Percentiles rank a stretch among this genome's conserved stretches.
These are phyloP conservation scores for Monochamus saltuarius DNA, from an alignment of 1,140 invertebrate genomes.

Conservation along the genomic window DNA sequence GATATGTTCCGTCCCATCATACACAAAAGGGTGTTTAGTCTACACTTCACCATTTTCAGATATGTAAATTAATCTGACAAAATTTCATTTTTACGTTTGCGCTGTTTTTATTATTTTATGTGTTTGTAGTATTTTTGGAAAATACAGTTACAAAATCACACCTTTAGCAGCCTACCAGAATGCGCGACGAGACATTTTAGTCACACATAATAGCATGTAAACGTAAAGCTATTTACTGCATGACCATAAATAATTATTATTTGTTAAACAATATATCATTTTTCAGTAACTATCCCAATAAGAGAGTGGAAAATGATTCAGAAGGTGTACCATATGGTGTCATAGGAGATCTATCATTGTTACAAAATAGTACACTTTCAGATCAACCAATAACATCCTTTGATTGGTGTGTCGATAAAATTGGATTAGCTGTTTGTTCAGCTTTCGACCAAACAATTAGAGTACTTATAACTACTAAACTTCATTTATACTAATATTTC, in stretches of 20 bases:
- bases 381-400: slow-evolving; percentile 87
- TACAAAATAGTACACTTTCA: slow-evolving; percentile 80
- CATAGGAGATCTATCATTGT: slow-evolving; percentile 68
- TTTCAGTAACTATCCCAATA: slow-evolving; percentile 80
- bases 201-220: too few relatives aligned
- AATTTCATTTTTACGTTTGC: too few relatives aligned
- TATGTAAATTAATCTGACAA: too few relatives aligned
- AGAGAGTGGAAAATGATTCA: slow-evolving; percentile 65
- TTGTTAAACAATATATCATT: slow-evolving; percentile 16
- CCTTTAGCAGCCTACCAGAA: too few relatives aligned
- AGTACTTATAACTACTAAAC: slow-evolving; percentile 85
- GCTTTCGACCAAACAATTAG: slow-evolving; percentile 92
- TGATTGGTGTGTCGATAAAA: slow-evolving; percentile 90
- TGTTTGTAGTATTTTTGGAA: too few relatives aligned
- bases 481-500: slow-evolving; percentile 60
- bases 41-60: too few relatives aligned
- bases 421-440: slow-evolving; percentile 83
- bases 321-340: slow-evolving; percentile 75
- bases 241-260: slow-evolving; percentile 6
- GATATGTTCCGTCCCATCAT: too few relatives aligned
- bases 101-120: too few relatives aligned
- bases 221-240: slow-evolving; percentile 12
- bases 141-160: too few relatives aligned
- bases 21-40: too few relatives aligned
- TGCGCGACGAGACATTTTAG: too few relatives aligned